Evolutionary conservation across 2,113 vertebrate species (phyloP), one percentile per base, ranked within the genome.

Genomic region (Sinocyclocheilus grahami): DNA sequence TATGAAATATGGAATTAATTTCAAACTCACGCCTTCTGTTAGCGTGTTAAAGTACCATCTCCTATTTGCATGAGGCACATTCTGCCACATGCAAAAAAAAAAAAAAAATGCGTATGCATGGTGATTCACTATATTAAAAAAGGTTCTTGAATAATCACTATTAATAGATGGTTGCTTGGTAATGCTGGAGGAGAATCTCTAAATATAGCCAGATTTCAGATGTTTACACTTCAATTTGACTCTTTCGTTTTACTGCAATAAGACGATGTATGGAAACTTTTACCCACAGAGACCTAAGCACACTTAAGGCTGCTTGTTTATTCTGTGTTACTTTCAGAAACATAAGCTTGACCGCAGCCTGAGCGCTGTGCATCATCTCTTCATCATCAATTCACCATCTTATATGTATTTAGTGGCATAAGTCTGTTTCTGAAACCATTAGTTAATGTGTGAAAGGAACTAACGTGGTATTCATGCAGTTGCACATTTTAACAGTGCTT

Each of bases 191-290:
- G 8, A 65, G 37, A 65, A 65, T 7, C 22, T 30, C 14, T 82
- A 46, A 67, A 82, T 18, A 69, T 69, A 30, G 62, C 22, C n/a
- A 48, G n/a, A 62, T 82, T 14, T 13, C 18, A 58, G 2, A 4
- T 60, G 16, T 72, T 3, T 62, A 55, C 5, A 3, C 18, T 60
- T 67, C 0, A 0, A 13, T 63, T 48, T 76, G 11, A 24, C 10
- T 2, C 24, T 74, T 86, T 18, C 0, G 27, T 67, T 53, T 55
- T 37, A 30, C 42, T 77, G 39, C 27, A 37, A 14, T 69, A 30
- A 46, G 58, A 48, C 22, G 12, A 14, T 30, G 27, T 24, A 48
- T 86, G 79, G 85, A 86, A 86, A 86, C 51, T 86, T 83, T 53
- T 55, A 62, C 46, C 85, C 85, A 86, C 80, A 77, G 60, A 86